phyloP scores from a whole-genome alignment of 2,113 vertebrate species.

The Apodemus speciosus region DNA sequence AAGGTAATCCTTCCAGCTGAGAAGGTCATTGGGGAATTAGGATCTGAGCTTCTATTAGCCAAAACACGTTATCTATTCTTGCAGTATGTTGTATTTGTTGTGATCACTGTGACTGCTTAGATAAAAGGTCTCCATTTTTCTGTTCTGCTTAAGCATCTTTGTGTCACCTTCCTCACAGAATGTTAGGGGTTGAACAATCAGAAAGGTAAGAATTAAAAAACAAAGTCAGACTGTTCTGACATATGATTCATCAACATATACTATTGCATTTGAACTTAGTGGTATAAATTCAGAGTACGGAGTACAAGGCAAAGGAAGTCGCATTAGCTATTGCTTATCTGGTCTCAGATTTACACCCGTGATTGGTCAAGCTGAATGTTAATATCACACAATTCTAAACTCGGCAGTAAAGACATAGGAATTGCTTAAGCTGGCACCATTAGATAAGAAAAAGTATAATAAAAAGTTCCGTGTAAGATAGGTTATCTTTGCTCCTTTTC shows the following conservation, averaged over 20 bases:
- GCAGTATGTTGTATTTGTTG: conserved; percentile 66
- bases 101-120: conserved; percentile 64
- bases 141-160: conserved; percentile 60
- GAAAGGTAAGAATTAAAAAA: conserved; percentile 47
- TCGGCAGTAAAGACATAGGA: not conserved
- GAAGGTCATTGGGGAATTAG: conserved; percentile 61
- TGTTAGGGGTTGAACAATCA: conserved; percentile 51
- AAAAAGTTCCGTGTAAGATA: not conserved
- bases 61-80: conserved; percentile 75
- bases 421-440: conserved; percentile 39
- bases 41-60: conserved; percentile 63
- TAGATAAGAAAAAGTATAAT: conserved; percentile 64
- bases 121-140: conserved; percentile 69
- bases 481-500: not conserved
- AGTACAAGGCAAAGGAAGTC: conserved; percentile 27
- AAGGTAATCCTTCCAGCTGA: conserved; percentile 39
- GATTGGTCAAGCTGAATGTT: conserved; percentile 61
- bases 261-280: conserved; percentile 64
- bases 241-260: conserved; percentile 42
- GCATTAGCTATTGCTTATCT: conserved; percentile 32
- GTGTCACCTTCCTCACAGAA: conserved; percentile 57
- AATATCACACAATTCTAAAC: conserved; percentile 40
- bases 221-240: not conserved
- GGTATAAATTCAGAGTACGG: conserved; percentile 59
- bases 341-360: conserved; percentile 50